These are phyloP conservation scores for Noctilio leporinus DNA, from an alignment of 2,113 vertebrate genomes.

Conservation along the genomic window DNA sequence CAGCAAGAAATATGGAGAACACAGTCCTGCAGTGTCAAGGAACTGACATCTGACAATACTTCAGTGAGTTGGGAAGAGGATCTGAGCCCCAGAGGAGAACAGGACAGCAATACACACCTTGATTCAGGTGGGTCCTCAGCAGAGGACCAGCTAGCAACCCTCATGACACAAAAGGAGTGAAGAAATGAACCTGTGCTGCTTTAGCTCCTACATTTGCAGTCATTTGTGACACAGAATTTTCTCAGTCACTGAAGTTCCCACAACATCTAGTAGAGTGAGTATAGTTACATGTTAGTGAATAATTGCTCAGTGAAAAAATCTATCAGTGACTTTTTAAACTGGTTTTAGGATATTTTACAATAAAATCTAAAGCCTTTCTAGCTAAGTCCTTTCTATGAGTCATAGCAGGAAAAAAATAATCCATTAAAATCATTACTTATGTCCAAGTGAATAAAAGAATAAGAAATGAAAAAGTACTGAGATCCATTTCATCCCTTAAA, in stretches of 20 bases:
- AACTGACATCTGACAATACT: neutral
- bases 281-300: neutral
- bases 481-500: neutral
- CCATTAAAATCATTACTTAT: slow-evolving; percentile 8
- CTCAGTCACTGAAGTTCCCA: neutral
- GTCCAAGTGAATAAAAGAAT: neutral
- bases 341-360: neutral
- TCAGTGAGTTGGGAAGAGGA: neutral
- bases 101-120: rapidly evolving
- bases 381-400: slow-evolving; percentile 12
- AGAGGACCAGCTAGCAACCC: neutral
- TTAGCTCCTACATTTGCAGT: neutral
- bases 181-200: neutral
- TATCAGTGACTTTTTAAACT: neutral
- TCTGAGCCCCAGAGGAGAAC: neutral
- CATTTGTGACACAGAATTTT: neutral
- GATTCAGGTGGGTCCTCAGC: neutral
- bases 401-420: neutral
- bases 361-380: neutral
- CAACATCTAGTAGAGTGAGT: neutral
- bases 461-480: slow-evolving; percentile 3
- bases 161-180: neutral
- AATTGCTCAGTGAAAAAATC: neutral
- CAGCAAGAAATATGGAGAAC: neutral
- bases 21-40: neutral